Evolutionary conservation across 2,888 invertebrate species (phyloP), one percentile per base, ranked within the genome.

Genomic region (Bruchidius siliquastri): DNA sequence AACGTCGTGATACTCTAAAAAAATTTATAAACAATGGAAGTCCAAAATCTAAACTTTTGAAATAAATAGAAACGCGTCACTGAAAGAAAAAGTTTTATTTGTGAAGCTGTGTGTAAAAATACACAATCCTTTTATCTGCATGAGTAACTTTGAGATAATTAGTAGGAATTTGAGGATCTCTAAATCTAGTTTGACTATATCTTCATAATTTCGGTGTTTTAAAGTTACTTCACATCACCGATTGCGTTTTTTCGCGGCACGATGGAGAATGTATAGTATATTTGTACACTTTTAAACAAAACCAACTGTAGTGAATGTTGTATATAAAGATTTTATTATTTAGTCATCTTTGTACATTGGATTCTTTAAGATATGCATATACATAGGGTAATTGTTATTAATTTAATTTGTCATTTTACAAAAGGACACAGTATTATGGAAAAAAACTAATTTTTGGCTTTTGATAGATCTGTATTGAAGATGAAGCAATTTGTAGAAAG

Each of bases 321-420:
- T 75, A 71, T 49, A 49, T 49, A 49, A 49, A 49, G 49, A 49
- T 49, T 49, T 26, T 49, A 49, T 49, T 18, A 49, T 13, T 4
- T 49, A 49, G 49, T 49, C 6, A 49, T 49, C 49, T 49, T 73
- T 75, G 75, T 75, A 75, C 73, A 73, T 73, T 73, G 21, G 21
- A 68, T 49, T 20, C 26, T 73, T 70, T 73, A 69, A 71, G 30
- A 30, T 71, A 68, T 49, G 13, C 49, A 73, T 71, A 67, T 71
- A 73, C 21, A 74, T 73, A 74, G 70, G 72, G 72, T 72, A 72
- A 69, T 74, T 71, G 72, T 74, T 69, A 72, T 74, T 73, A 74
- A 69, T 74, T 74, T 74, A 72, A 74, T 72, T 74, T 72, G 68
- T 26, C n/a, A 70, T 22, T 71, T 49, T 18, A 49, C 49, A 49